phyloP scores from a whole-genome alignment of 53 echinoderm and acorn worm genomes.

The Luidia sarsii region DNA sequence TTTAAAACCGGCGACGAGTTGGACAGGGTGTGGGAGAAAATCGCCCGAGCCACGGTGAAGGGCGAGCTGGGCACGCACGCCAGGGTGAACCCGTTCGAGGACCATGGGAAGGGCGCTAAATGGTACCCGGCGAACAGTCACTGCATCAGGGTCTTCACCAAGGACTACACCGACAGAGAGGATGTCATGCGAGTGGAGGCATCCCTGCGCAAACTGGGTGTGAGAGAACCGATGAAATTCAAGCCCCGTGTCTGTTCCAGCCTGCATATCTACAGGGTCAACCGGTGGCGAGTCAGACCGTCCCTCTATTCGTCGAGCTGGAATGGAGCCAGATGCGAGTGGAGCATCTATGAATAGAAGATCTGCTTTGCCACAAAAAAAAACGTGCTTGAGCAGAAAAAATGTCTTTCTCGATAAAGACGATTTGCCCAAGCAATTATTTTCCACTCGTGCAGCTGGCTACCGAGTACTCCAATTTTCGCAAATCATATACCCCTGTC shows the following conservation, averaged over 20 bases:
- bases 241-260: constrained; percentile 45
- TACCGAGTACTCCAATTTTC: no score
- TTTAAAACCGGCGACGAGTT: constrained; percentile 3
- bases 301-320: constrained; percentile 21
- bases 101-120: neutral
- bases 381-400: no score
- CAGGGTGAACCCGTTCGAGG: constrained; percentile 35
- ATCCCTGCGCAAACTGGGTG: constrained; percentile 5
- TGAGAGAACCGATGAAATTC: constrained; percentile 9
- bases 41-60: constrained; percentile 37
- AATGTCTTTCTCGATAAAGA: no score
- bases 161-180: constrained; percentile 42
- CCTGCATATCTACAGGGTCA: constrained; percentile 19
- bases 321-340: no score
- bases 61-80: constrained; percentile 44
- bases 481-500: no score
- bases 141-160: constrained; percentile 53
- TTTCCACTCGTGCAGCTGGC: no score
- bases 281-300: constrained; percentile 37
- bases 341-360: no score
- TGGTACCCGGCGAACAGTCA: neutral
- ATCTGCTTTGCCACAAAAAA: no score
- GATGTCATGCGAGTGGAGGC: constrained; percentile 31
- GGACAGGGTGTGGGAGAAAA: constrained; percentile 40
- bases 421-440: no score